Conservation (phyloP, 2,888 invertebrate genomes). For the Norana najaformis region DNA sequence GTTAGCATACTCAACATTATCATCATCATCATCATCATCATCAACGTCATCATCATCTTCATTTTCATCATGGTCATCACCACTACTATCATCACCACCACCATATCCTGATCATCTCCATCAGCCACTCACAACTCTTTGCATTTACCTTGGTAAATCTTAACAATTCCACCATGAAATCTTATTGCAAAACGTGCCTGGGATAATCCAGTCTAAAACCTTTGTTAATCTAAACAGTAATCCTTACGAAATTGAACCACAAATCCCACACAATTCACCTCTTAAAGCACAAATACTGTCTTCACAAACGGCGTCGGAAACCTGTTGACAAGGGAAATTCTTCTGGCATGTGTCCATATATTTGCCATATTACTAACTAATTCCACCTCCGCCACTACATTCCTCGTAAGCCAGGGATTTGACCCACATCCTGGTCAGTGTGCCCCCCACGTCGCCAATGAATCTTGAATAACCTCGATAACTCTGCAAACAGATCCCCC, state of each 20-base stretch:
- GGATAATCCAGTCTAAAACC: neutral
- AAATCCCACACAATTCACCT: too few relatives aligned
- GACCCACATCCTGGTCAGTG: neutral
- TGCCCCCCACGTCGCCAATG: neutral
- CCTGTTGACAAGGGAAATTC: neutral
- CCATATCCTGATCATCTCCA: neutral
- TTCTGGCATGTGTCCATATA: neutral
- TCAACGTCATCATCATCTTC: neutral
- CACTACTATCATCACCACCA: neutral
- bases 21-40: neutral
- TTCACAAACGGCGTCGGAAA: neutral
- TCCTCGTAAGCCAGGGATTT: neutral
- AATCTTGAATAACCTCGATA: neutral
- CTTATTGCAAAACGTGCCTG: too few relatives aligned
- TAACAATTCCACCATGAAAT: too few relatives aligned
- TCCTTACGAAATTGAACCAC: too few relatives aligned
- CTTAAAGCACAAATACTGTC: too few relatives aligned
- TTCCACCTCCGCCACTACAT: neutral
- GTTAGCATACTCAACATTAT: neutral
- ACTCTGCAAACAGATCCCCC: neutral
- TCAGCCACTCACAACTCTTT: neutral
- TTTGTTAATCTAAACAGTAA: neutral
- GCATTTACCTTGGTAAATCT: too few relatives aligned
- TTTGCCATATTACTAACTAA: neutral
- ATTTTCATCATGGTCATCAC: too few relatives aligned